phyloP scores from a whole-genome alignment of 2,113 vertebrate species.

The Vidua chalybeata region DNA sequence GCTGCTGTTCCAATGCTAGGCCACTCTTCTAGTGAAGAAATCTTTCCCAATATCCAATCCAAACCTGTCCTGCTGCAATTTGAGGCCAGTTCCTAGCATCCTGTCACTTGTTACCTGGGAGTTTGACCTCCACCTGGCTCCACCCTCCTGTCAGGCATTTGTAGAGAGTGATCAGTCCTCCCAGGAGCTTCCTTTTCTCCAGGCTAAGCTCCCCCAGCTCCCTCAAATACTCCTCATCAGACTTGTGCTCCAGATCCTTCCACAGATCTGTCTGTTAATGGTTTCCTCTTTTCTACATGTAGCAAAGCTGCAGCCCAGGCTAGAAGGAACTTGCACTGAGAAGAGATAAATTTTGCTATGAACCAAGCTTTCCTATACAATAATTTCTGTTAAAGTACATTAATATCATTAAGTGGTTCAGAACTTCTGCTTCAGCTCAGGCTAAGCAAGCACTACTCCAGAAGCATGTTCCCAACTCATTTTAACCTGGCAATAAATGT shows the following conservation, averaged over 20 bases:
- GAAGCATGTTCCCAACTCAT: neutral
- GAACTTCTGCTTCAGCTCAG: neutral
- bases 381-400: neutral
- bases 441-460: neutral
- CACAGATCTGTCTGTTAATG: neutral
- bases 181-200: neutral
- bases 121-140: too few species aligned
- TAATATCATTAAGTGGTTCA: neutral
- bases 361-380: neutral
- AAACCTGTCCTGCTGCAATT: neutral
- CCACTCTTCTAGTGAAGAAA: neutral
- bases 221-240: neutral
- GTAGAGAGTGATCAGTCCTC: neutral
- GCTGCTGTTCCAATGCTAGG: neutral
- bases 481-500: neutral
- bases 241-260: neutral
- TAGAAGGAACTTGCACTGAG: neutral
- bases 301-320: neutral
- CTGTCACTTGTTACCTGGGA: neutral
- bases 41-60: neutral
- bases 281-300: neutral
- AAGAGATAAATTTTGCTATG: neutral
- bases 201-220: neutral
- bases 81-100: neutral
- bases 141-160: neutral